Evolutionary conservation across 2,888 invertebrate genomes (phyloP).

Genomic region (Electrophaes corylata): DNA sequence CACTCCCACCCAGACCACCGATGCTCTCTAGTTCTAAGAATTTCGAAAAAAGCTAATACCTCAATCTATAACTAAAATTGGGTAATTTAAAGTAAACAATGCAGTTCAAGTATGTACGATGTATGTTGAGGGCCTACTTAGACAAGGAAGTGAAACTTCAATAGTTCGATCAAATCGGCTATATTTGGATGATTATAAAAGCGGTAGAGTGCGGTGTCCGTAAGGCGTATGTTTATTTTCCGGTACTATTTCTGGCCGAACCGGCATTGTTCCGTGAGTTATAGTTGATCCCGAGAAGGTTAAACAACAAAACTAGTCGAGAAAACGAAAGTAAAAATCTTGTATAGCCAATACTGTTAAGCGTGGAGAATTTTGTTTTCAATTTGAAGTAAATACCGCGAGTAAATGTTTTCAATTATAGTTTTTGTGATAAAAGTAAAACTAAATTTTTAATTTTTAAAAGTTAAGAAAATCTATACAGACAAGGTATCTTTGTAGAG

Average conservation of each 20-base stretch:
- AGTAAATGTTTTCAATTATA: too few relatives aligned
- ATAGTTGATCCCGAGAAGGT: slow-evolving; percentile 63
- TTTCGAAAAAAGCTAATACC: too few relatives aligned
- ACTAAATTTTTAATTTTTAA: too few relatives aligned
- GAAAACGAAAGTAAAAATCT: slow-evolving; percentile 38
- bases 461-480: too few relatives aligned
- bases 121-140: neutral
- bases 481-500: too few relatives aligned
- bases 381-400: neutral
- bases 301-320: slow-evolving; percentile 64
- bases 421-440: too few relatives aligned
- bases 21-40: too few relatives aligned
- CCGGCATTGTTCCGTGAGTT: slow-evolving; percentile 76
- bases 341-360: slow-evolving; percentile 22
- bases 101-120: neutral
- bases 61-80: too few relatives aligned
- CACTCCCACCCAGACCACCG: too few relatives aligned
- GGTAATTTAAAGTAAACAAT: too few relatives aligned
- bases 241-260: slow-evolving; percentile 70
- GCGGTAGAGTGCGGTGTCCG: slow-evolving; percentile 53
- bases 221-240: slow-evolving; percentile 67
- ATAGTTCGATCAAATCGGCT: slow-evolving; percentile 25
- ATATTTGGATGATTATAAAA: slow-evolving; percentile 41
- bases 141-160: slow-evolving; percentile 18
- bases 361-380: neutral